A percentile compares a stretch with the other conserved stretches of the same genome.
Conservation (phyloP, 2,113 vertebrate species). For the Chlorodrepanis virens region DNA sequence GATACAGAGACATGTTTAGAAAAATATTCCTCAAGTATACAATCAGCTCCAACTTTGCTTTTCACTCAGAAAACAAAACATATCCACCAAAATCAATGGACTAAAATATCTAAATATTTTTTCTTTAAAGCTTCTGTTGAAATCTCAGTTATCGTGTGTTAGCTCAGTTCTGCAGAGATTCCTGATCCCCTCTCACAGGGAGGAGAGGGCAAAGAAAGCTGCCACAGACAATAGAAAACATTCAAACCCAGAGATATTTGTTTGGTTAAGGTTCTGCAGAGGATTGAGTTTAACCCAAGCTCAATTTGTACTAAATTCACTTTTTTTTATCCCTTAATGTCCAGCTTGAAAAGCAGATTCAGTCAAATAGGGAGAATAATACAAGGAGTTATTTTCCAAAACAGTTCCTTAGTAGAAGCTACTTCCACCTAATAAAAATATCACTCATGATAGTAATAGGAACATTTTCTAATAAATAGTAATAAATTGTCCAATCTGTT, state of each 20-base stretch:
- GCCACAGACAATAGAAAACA: neutral
- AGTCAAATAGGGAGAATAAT: neutral
- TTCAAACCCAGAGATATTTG: neutral
- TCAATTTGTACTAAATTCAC: neutral
- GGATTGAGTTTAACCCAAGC: neutral
- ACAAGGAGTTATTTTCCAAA: neutral
- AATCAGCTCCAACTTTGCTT: neutral
- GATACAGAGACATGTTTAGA: neutral
- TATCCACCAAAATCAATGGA: neutral
- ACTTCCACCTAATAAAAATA: neutral
- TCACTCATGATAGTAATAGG: neutral
- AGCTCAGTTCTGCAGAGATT: neutral
- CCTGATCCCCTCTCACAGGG: neutral
- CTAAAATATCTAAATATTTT: neutral
- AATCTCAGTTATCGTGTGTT: neutral
- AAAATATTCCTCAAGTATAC: neutral
- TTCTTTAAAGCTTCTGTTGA: neutral
- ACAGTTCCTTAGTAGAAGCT: neutral
- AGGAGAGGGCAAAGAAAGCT: neutral
- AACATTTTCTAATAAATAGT: neutral
- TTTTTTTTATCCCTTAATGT: neutral
- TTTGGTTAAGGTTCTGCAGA: neutral
- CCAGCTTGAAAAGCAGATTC: neutral
- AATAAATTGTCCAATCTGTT: neutral
- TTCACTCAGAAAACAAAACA: neutral